Conservation (phyloP, 2,797 vertebrate genomes). For the Chelmon rostratus region DNA sequence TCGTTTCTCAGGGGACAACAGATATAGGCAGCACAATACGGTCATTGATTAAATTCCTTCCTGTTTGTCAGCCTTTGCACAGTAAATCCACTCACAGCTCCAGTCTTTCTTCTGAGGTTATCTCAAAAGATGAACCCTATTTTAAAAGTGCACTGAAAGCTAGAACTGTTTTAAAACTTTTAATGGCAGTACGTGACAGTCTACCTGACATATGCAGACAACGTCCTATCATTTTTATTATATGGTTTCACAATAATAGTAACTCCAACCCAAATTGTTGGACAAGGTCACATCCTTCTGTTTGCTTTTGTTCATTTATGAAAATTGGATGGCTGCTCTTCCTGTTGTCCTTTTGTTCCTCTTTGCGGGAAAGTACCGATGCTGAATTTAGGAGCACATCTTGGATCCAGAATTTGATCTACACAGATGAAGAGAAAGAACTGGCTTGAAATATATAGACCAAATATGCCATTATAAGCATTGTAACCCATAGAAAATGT, state of each 20-base stretch:
- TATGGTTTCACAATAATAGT: neutral
- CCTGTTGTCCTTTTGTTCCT: neutral
- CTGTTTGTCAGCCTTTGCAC: constrained; percentile 50
- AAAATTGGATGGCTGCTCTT: neutral
- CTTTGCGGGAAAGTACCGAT: neutral
- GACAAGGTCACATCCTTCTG: neutral
- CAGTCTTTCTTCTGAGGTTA: constrained; percentile 24
- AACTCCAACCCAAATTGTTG: neutral
- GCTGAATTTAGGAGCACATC: neutral
- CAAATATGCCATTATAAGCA: neutral
- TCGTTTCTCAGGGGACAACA: constrained; percentile 22
- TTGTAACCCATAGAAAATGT: neutral
- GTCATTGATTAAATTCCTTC: constrained; percentile 46
- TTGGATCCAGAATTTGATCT: neutral
- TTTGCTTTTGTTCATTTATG: neutral
- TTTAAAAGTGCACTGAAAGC: constrained; percentile 14
- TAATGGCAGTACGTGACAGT: neutral
- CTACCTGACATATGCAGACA: neutral
- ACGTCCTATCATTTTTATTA: neutral
- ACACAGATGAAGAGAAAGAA: neutral
- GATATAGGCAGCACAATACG: constrained; percentile 41
- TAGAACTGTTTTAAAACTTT: constrained; percentile 3
- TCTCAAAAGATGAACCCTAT: constrained; percentile 33
- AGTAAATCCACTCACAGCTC: constrained; percentile 15
- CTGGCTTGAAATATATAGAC: neutral